Conservation (phyloP, 2,888 invertebrate genomes). For the Zhengitettix transpicula region DNA sequence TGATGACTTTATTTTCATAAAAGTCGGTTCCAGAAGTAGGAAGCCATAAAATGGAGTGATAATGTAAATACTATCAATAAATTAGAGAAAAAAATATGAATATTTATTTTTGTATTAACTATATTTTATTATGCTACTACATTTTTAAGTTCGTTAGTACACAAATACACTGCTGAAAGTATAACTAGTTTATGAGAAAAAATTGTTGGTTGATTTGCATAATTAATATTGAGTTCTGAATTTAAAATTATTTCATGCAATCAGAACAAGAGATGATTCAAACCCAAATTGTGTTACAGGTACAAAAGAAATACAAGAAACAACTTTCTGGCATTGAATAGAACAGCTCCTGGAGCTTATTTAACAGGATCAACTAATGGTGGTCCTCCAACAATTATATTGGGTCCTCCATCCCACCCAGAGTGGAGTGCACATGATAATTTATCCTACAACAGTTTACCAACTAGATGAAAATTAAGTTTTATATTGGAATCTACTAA, state of each 20-base stretch:
- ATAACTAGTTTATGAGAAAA: too few species aligned
- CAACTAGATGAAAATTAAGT: not conserved
- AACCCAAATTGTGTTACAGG: not conserved
- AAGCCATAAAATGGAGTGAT: too few species aligned
- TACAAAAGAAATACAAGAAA: not conserved
- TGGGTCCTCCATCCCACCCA: conserved; percentile 5
- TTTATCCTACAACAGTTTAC: conserved; percentile 7
- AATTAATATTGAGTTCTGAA: not conserved
- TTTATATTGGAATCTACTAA: not conserved
- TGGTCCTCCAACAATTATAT: conserved; percentile 8
- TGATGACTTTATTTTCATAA: too few species aligned
- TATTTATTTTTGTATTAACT: too few species aligned
- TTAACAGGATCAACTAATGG: conserved; percentile 3
- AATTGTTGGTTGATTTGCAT: not conserved
- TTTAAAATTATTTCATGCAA: conserved; percentile 1
- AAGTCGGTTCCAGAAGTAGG: too few species aligned
- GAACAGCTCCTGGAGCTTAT: not conserved
- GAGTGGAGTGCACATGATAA: conserved; percentile 8
- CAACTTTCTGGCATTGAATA: too few species aligned
- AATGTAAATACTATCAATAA: too few species aligned
- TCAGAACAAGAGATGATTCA: not conserved
- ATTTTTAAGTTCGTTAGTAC: too few species aligned
- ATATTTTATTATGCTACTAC: too few species aligned
- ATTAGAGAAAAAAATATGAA: too few species aligned
- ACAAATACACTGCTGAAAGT: too few species aligned